Base-by-base conservation (phyloP, 2,797 vertebrate species). In the Thamnophis elegans region DNA sequence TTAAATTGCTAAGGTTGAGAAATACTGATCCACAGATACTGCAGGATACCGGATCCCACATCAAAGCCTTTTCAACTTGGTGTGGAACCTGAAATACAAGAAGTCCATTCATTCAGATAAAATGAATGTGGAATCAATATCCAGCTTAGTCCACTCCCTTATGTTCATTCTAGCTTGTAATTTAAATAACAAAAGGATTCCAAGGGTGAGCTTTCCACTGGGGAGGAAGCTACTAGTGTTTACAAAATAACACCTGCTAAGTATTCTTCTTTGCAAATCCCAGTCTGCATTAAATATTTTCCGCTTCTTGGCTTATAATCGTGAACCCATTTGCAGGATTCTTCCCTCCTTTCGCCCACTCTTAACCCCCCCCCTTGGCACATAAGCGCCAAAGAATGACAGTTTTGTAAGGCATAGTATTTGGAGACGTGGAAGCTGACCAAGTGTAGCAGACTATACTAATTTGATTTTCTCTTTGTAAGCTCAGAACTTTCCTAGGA, bases 41-140 rank as follows among this genome's bases (percentile, higher is more conserved):
- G 65, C 65, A 36, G n/a, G n/a, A 73, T 73, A 73, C 16, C 6
- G 18, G 65, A 73, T 73, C 65, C n/a, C 65, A 36, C 65, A 95
- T 97, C 95, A 92, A 86, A 95, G 94, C 93, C 91, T 95, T 92
- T 94, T 94, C 95, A 95, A 95, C 88, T 87, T 51, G 90, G 93
- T 94, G 58, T 42, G 25, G 92, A 94, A 90, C 92, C 94, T 93
- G 93, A 86, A 5, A 47, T 94, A 82, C 0, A 1, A 22, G 36
- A 93, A 89, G 92, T 65, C 94, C 68, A 36, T 90, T 53, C 91
- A 51, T 91, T 94, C 91, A 91, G 91, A 88, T 92, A 94, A 96
- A 96, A 93, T 28, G 68, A 73, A 25, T 85, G 58, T 65, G 93
- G 86, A 96, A 96, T 97, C 97, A 95, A 94, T 93, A 62, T 53